Conservation (phyloP, 2,797 vertebrate species). For the Chiroxiphia lanceolata region DNA sequence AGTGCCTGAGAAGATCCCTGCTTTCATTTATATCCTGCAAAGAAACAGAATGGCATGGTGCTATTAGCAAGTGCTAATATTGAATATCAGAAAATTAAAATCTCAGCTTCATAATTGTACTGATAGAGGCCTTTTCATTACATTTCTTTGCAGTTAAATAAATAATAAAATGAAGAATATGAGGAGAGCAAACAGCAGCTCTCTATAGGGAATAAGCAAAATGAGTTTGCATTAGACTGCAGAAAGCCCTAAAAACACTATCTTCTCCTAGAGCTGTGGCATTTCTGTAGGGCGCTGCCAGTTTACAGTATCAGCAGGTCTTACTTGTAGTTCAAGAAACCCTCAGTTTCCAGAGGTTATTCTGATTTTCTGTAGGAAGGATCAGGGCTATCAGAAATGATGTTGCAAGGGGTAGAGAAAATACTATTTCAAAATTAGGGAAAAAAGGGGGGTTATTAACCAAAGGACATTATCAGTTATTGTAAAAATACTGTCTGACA, state of each 20-base stretch:
- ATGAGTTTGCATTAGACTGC: not conserved
- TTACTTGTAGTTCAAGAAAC: not conserved
- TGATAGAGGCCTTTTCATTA: constrained; percentile 29
- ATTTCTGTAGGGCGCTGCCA: not conserved
- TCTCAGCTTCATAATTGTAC: constrained; percentile 9
- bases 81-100: constrained; percentile 62
- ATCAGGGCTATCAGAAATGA: not conserved
- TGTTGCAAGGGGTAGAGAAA: not conserved
- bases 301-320: not conserved
- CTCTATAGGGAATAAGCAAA: not conserved
- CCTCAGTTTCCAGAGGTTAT: not conserved
- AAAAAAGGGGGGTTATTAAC: not conserved
- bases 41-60: not conserved
- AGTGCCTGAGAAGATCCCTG: constrained; percentile 14
- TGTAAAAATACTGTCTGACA: not conserved
- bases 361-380: not conserved
- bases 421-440: not conserved
- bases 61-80: constrained; percentile 46
- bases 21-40: constrained; percentile 31
- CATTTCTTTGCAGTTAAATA: not conserved
- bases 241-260: not conserved
- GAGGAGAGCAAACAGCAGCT: not conserved
- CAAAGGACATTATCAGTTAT: not conserved
- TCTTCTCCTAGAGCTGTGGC: not conserved
- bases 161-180: not conserved